Conservation (phyloP, 2,797 vertebrate species). For the Sphenopsis melanotis region DNA sequence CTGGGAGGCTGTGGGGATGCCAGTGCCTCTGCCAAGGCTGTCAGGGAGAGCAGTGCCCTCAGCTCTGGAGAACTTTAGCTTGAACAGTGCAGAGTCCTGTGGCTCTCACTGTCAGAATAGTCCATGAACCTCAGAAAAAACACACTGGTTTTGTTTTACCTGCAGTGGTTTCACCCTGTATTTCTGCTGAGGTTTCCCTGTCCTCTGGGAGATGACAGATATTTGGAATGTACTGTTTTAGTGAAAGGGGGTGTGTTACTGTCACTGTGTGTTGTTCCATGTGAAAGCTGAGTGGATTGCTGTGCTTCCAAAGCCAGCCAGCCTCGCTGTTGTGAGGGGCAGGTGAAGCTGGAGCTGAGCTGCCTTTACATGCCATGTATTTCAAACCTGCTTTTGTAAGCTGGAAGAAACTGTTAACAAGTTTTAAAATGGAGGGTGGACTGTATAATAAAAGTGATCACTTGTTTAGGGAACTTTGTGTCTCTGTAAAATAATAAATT, state of each 20-base stretch:
- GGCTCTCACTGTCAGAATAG: not conserved
- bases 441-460: not conserved
- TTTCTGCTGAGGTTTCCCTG: not conserved
- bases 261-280: not conserved
- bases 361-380: not conserved
- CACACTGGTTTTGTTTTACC: not conserved
- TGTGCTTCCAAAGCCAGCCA: not conserved
- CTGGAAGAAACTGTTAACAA: not conserved
- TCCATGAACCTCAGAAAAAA: not conserved
- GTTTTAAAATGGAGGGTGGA: not conserved
- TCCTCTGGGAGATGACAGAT: not conserved
- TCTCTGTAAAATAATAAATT: conserved; percentile 57
- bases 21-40: not conserved
- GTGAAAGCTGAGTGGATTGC: not conserved
- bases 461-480: conserved; percentile 33
- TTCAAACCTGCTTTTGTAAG: not conserved
- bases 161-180: rapidly evolving
- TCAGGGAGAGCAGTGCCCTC: rapidly evolving
- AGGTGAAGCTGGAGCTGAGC: not conserved
- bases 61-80: not conserved
- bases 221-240: rapidly evolving
- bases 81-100: not conserved
- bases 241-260: not conserved
- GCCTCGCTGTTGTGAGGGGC: not conserved
- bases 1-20: not conserved